Conservation (phyloP, 35 echinoderm and acorn worm genomes). For the Apostichopus japonicus region DNA sequence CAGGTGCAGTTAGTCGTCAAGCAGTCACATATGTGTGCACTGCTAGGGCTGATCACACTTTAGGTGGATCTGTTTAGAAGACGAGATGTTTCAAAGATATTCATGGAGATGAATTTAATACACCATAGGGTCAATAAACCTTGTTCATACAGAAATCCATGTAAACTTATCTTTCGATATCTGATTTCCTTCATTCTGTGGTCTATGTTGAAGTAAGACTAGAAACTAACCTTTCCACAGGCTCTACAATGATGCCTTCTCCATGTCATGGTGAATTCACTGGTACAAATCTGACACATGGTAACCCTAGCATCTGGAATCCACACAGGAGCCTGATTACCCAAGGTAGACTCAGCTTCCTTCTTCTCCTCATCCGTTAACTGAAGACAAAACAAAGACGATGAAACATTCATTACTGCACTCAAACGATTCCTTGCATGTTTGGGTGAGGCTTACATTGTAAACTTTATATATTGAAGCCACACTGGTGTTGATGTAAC, state of each 20-base stretch:
- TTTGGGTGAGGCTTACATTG: not conserved
- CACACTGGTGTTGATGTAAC: too few species aligned
- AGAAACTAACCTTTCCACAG: constrained; percentile 81
- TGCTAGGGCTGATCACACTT: too few species aligned
- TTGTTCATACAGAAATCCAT: too few species aligned
- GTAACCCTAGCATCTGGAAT: constrained; percentile 94
- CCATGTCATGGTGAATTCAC: constrained; percentile 94
- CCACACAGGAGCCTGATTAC: constrained; percentile 84
- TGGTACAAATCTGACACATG: constrained; percentile 97
- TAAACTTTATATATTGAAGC: not conserved
- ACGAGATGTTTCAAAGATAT: too few species aligned
- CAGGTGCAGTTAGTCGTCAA: too few species aligned
- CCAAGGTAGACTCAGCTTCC: constrained; percentile 53
- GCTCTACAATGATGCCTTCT: constrained; percentile 95
- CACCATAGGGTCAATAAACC: too few species aligned
- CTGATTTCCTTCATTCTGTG: too few species aligned
- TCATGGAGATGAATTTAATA: too few species aligned
- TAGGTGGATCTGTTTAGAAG: too few species aligned
- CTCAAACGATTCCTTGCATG: not conserved
- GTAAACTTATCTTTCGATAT: too few species aligned
- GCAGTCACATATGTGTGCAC: too few species aligned
- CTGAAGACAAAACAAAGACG: constrained; percentile 1
- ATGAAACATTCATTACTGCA: not conserved
- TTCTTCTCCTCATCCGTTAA: not conserved
- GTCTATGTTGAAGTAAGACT: too few species aligned